Percentiles rank a stretch among this genome's conserved stretches.
phyloP scores from a whole-genome alignment of 2,888 invertebrate genomes.

The Aethes cnicana region DNA sequence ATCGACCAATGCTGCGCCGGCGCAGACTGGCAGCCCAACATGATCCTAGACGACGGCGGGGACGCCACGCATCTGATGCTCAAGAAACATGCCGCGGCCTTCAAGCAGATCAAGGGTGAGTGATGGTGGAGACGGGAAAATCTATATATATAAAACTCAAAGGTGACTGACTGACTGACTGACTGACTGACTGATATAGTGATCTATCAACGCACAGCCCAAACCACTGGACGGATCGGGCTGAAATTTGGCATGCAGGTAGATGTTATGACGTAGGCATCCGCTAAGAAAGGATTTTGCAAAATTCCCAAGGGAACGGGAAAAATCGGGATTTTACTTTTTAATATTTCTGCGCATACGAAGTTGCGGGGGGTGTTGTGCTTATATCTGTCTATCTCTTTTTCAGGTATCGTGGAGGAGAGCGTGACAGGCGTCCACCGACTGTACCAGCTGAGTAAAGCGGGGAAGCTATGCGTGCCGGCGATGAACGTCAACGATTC shows the following conservation, averaged over 20 bases:
- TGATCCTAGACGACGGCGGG: constrained; percentile 98
- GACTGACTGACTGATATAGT: too few species aligned
- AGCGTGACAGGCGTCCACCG: constrained; percentile 99
- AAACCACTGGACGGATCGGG: too few species aligned
- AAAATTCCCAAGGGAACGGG: too few species aligned
- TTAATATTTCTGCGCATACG: too few species aligned
- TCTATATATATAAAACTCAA: too few species aligned
- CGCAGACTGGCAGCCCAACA: constrained; percentile 97
- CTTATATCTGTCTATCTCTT: constrained; percentile 84
- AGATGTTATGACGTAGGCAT: too few species aligned
- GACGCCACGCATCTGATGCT: constrained; percentile 98
- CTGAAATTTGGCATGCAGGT: too few species aligned
- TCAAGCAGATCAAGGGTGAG: constrained; percentile 90
- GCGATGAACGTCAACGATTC: constrained; percentile 99
- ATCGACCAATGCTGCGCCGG: constrained; percentile 95
- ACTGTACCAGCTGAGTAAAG: constrained; percentile 96
- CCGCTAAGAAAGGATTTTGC: too few species aligned
- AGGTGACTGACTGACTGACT: too few species aligned
- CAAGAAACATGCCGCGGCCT: constrained; percentile 96
- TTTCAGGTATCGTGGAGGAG: constrained; percentile 96
- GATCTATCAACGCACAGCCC: too few species aligned
- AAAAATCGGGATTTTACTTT: too few species aligned
- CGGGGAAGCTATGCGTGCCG: constrained; percentile 95
- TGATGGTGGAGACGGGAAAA: not conserved
- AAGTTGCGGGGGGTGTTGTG: too few species aligned